Base-by-base conservation (phyloP, 2,113 vertebrate species). In the Speoplatyrhinus poulsoni region DNA sequence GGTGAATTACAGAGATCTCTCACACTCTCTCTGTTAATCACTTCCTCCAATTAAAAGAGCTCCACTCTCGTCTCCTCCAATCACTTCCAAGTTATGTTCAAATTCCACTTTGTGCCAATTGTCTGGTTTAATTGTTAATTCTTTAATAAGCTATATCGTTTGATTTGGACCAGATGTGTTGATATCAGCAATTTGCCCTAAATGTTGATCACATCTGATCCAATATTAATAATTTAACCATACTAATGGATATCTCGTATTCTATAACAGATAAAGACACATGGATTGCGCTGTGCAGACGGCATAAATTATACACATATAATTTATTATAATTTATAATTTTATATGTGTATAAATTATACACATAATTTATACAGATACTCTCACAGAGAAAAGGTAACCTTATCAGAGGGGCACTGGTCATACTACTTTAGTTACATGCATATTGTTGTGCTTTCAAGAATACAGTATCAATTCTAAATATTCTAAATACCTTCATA, bases 221-320 rank as follows among this genome's bases (percentile, higher is more conserved):
- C 19, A 59, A 60, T 69, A 13, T 72, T 67, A 8, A 26, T 26
- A 26, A 32, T 53, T 60, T 57, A 36, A 47, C 2, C 6, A 48
- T 47, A 49, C 36, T 74, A 72, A 70, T 68, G 72, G 73, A 71
- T 79, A 19, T 79, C 88, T 82, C 85, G 87, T 90, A 67, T 62
- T 85, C 62, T 67, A 63, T 88, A 88, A 91, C 89, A 91, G 89
- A 89, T 91, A 89, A 91, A 91, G 89, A 91, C 89, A 91, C 89
- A 91, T 91, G 89, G 89, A 88, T 89, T 85, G 89, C 89, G 85
- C 89, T 89, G 89, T 88, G 89, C 85, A 90, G 82, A 82, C 65
- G 82, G 88, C 86, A 91, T 91, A 89, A 91, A 91, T 91, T 91
- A 91, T 89, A 88, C 87, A 87, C 75, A 84, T 88, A 90, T 88